Evolutionary conservation across 2,113 vertebrate genomes (phyloP).

Genomic region (Phainopepla nitens): DNA sequence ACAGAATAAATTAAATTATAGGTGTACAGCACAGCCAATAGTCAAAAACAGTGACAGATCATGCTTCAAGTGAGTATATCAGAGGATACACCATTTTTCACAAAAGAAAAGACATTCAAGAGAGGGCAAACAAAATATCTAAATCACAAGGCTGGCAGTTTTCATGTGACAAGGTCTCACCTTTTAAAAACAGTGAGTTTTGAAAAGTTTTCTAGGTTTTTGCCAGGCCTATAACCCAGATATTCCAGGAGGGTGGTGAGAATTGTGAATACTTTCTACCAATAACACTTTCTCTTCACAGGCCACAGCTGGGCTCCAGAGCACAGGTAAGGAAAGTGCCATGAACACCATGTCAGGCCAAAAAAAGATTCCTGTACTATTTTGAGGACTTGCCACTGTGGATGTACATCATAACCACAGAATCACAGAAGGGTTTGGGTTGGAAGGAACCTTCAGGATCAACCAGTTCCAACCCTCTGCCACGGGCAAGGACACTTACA

Average conservation of each 20-base stretch:
- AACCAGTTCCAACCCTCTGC: neutral
- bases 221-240: neutral
- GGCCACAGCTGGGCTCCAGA: neutral
- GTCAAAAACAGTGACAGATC: neutral
- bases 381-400: neutral
- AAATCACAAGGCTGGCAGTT: neutral
- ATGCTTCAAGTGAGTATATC: neutral
- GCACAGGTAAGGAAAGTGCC: neutral
- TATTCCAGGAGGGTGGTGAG: neutral
- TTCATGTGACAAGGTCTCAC: neutral
- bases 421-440: neutral
- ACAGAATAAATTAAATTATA: neutral
- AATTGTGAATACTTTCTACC: neutral
- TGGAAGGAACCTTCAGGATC: neutral
- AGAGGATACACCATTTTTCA: neutral
- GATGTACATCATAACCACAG: neutral
- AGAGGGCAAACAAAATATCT: neutral
- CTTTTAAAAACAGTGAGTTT: neutral
- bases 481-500: neutral
- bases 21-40: neutral
- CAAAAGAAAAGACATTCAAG: neutral
- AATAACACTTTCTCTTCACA: neutral
- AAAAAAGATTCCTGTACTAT: neutral
- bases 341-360: accelerated
- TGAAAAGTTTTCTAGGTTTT: neutral